Evolutionary conservation across 2,113 vertebrate genomes (phyloP).

Genomic region (Synodontis membranacea): DNA sequence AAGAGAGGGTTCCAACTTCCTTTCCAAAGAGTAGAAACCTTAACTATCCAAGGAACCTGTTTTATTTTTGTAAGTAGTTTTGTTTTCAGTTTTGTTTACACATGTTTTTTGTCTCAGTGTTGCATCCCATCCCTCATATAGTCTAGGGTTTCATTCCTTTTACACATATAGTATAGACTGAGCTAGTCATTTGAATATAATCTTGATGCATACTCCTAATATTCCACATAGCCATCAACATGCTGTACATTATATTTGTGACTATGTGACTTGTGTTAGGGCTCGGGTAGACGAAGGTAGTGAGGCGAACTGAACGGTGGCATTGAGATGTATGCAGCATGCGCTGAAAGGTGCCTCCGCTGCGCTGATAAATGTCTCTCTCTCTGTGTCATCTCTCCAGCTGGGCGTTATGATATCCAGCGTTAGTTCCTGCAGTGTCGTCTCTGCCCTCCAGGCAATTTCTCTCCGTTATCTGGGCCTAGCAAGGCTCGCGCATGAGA

Average conservation of each 20-base stretch:
- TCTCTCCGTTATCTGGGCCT: conserved; percentile 69
- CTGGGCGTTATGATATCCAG: conserved; percentile 68
- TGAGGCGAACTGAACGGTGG: conserved; percentile 13
- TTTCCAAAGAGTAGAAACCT: background rate
- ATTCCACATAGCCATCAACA: conserved; percentile 1
- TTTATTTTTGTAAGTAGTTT: background rate
- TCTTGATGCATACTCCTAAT: conserved; percentile 13
- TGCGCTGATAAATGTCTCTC: conserved; percentile 55
- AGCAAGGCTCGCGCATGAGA: conserved; percentile 62
- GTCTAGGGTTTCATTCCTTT: background rate
- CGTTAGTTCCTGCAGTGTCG: conserved; percentile 66
- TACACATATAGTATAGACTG: no score
- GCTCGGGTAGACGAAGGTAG: conserved; percentile 8
- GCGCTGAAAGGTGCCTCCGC: conserved; percentile 58
- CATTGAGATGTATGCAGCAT: conserved; percentile 59
- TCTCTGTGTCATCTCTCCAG: conserved; percentile 63
- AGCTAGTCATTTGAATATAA: background rate
- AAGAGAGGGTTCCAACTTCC: background rate
- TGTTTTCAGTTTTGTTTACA: background rate
- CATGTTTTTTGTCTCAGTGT: background rate
- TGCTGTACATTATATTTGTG: conserved; percentile 2
- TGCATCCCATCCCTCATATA: background rate
- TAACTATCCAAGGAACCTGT: background rate
- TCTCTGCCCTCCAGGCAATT: conserved; percentile 66
- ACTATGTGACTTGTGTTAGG: conserved; percentile 18